phyloP scores from a whole-genome alignment of 2,113 vertebrate species.

The Embiotoca jacksoni region DNA sequence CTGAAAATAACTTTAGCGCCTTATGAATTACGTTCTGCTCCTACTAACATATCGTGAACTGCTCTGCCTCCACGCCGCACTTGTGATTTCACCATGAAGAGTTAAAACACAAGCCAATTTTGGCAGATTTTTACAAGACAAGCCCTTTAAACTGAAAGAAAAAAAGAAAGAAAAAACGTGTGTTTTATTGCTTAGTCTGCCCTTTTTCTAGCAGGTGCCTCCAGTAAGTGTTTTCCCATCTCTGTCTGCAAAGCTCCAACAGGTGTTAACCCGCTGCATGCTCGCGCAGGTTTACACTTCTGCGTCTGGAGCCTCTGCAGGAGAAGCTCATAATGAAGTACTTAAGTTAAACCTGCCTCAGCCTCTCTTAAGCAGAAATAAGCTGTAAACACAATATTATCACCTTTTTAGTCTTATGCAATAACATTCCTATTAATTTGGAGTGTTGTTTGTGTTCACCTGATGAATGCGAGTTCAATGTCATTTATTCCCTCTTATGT shows the following conservation, averaged over 20 bases:
- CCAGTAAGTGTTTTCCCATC: constrained; percentile 58
- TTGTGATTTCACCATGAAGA: background rate
- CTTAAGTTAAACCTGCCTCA: background rate
- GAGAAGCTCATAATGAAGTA: background rate
- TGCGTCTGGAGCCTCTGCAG: background rate
- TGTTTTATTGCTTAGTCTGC: constrained; percentile 40
- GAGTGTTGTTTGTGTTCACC: background rate
- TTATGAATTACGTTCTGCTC: background rate
- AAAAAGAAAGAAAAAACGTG: background rate
- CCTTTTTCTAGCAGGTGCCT: constrained; percentile 48
- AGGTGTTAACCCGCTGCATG: constrained; percentile 49
- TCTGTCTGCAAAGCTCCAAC: constrained; percentile 30
- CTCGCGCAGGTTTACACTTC: constrained; percentile 18
- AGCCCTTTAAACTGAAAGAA: constrained; percentile 26
- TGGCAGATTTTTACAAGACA: constrained; percentile 44
- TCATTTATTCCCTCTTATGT: too few species aligned
- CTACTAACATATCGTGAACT: background rate
- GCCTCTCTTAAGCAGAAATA: background rate
- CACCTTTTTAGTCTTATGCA: background rate
- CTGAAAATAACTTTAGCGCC: background rate
- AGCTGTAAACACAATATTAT: background rate
- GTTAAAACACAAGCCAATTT: background rate
- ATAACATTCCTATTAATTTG: background rate
- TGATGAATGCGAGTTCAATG: background rate
- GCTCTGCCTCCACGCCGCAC: background rate